Percentiles rank a stretch among this genome's conserved stretches.
Conservation (phyloP, 2,113 vertebrate genomes). For the Cololabis saira region DNA sequence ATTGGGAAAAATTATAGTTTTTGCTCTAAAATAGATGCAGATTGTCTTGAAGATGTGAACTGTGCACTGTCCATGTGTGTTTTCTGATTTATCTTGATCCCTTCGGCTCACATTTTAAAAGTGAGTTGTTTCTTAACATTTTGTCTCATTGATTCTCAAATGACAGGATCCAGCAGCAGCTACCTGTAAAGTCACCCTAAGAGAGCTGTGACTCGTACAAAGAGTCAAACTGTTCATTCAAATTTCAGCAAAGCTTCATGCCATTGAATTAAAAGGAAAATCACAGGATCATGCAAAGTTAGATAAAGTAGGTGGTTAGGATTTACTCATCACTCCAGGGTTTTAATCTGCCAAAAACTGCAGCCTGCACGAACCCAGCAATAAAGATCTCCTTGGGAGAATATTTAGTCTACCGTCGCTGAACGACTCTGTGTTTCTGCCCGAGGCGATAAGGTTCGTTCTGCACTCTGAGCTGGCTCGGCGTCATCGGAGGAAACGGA, state of each 20-base stretch:
- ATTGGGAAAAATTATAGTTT: too few relatives aligned
- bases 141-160: not conserved
- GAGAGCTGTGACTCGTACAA: too few relatives aligned
- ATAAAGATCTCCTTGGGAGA: slow-evolving; percentile 51
- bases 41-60: too few relatives aligned
- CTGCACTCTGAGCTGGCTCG: slow-evolving; percentile 33
- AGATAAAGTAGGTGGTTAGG: slow-evolving; percentile 5
- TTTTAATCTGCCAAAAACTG: slow-evolving; percentile 29
- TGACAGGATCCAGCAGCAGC: not conserved
- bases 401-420: slow-evolving; percentile 53
- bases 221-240: not conserved
- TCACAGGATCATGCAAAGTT: slow-evolving; percentile 1
- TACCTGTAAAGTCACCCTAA: too few relatives aligned
- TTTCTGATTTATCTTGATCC: too few relatives aligned
- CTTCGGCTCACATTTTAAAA: too few relatives aligned
- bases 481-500: not conserved
- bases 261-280: not conserved
- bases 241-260: not conserved
- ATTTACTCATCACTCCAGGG: slow-evolving; percentile 1
- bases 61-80: too few relatives aligned
- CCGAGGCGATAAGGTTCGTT: slow-evolving; percentile 50
- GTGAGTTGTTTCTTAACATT: too few relatives aligned
- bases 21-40: too few relatives aligned
- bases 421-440: slow-evolving; percentile 30
- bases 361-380: slow-evolving; percentile 19